phyloP scores from a whole-genome alignment of 2,113 vertebrate genomes.

The Lasiurus borealis region DNA sequence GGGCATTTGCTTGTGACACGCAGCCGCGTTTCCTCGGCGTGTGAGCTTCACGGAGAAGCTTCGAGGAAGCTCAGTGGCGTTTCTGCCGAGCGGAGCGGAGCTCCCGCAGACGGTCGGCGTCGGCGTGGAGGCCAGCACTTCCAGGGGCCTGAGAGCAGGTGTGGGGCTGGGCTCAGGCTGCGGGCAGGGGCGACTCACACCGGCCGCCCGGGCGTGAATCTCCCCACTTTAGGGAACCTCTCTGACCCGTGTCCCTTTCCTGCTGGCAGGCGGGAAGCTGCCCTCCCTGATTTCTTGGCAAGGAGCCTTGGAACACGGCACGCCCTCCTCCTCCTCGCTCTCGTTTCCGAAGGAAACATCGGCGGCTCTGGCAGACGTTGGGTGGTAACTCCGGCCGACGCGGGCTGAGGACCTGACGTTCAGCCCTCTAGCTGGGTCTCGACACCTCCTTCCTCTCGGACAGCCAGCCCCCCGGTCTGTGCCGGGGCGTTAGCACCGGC shows the following conservation, averaged over 20 bases:
- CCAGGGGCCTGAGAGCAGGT: too few species aligned
- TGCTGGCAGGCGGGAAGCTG: rapidly evolving
- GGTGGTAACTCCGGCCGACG: rapidly evolving
- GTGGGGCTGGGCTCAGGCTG: neutral
- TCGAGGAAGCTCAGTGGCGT: neutral
- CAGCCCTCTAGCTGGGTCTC: rapidly evolving
- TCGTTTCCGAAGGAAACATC: neutral
- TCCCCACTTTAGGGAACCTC: too few species aligned
- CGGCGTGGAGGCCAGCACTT: rapidly evolving
- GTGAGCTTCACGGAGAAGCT: too few species aligned
- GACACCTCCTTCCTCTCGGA: neutral
- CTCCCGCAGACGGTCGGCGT: neutral
- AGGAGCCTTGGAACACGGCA: neutral
- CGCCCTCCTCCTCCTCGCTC: neutral
- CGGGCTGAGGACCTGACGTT: neutral
- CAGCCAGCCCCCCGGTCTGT: neutral
- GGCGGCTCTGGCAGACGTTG: neutral
- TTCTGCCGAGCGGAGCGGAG: neutral
- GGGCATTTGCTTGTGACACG: neutral
- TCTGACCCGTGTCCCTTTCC: too few species aligned
- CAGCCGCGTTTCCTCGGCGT: neutral
- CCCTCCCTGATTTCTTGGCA: neutral
- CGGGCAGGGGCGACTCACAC: rapidly evolving
- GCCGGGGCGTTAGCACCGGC: neutral
- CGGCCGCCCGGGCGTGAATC: rapidly evolving